phyloP scores from a whole-genome alignment of 1,140 invertebrate genomes.

The Cydia strobilella region DNA sequence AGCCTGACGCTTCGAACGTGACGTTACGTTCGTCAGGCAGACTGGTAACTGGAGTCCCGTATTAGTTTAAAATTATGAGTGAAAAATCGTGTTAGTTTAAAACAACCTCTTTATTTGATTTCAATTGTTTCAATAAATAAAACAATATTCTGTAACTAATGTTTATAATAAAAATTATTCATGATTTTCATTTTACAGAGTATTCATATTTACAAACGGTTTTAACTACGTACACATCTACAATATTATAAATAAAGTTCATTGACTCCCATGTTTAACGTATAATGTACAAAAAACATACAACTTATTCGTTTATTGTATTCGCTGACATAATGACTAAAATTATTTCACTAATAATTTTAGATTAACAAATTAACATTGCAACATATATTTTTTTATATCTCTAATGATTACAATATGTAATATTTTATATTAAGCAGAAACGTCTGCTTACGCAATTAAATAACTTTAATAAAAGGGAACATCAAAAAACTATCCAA shows the following conservation, averaged over 20 bases:
- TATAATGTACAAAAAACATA: slow-evolving; percentile 66
- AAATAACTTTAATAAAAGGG: neutral
- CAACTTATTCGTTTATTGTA: slow-evolving; percentile 42
- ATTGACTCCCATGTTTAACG: slow-evolving; percentile 70
- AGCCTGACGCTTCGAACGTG: no score
- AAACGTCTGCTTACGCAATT: neutral
- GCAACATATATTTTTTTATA: slow-evolving; percentile 3
- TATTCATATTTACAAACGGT: slow-evolving; percentile 78
- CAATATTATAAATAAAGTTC: slow-evolving; percentile 73
- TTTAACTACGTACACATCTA: slow-evolving; percentile 73
- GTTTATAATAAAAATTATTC: slow-evolving; percentile 77
- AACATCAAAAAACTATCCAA: neutral
- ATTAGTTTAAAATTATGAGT: no score
- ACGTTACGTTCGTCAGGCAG: no score
- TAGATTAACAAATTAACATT: slow-evolving; percentile 10
- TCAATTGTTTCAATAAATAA: slow-evolving; percentile 54
- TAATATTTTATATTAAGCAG: slow-evolving; percentile 32
- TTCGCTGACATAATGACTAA: slow-evolving; percentile 50
- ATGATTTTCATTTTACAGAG: slow-evolving; percentile 79
- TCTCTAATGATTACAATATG: slow-evolving; percentile 5
- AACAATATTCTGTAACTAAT: slow-evolving; percentile 77
- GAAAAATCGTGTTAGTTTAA: no score
- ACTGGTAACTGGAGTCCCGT: no score
- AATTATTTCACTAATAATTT: slow-evolving; percentile 34
- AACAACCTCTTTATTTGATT: neutral